phyloP scores from a whole-genome alignment of 2,113 vertebrate species.

The Butorides virescens region DNA sequence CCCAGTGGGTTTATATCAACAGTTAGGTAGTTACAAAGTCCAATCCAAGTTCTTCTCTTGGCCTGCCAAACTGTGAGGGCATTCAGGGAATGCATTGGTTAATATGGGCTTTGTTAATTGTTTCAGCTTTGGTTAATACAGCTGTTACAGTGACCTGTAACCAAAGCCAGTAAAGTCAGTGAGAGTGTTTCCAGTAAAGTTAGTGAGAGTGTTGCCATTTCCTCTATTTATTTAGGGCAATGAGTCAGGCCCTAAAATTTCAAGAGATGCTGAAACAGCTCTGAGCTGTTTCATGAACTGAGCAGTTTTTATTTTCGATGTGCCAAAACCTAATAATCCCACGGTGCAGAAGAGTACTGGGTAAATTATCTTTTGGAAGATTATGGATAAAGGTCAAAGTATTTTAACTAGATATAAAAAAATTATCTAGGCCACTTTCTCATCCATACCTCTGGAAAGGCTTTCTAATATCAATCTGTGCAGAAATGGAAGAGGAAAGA shows the following conservation, averaged over 20 bases:
- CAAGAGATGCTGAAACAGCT: not conserved
- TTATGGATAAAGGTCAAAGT: not conserved
- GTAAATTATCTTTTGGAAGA: not conserved
- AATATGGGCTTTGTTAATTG: not conserved
- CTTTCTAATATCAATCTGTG: not conserved
- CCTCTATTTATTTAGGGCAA: slow-evolving; percentile 2
- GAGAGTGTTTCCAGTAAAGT: not conserved
- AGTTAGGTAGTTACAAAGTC: not conserved
- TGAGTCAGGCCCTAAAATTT: not conserved
- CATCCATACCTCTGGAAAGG: not conserved
- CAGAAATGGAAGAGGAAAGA: not conserved
- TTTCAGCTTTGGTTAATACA: not conserved
- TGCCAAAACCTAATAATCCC: not conserved
- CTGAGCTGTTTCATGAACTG: not conserved
- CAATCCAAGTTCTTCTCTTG: not conserved
- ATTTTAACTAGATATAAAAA: not conserved
- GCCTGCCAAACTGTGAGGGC: not conserved
- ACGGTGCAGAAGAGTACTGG: not conserved
- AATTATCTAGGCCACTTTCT: not conserved
- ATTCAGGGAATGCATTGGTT: not conserved
- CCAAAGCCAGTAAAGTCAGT: not conserved
- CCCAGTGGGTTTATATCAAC: not conserved
- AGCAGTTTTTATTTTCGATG: not conserved
- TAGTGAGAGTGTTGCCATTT: not conserved
- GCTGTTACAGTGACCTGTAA: not conserved